A percentile compares a stretch with the other conserved stretches of the same genome.
Evolutionary conservation across 2,113 vertebrate species (phyloP).

Genomic region (Mastomys coucha): DNA sequence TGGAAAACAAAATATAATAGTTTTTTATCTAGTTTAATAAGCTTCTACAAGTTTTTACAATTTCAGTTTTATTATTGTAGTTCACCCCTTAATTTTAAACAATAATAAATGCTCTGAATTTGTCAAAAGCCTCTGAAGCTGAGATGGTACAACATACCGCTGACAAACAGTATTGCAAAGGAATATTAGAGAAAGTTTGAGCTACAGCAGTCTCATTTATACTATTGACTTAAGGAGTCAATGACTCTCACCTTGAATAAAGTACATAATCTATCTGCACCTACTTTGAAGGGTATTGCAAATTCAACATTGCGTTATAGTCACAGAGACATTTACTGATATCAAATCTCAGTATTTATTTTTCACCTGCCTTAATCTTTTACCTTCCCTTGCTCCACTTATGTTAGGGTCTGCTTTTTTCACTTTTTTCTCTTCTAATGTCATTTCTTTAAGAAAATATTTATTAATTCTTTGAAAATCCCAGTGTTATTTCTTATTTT

Average conservation of each 20-base stretch:
- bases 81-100: slow-evolving; percentile 43
- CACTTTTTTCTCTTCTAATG: not conserved
- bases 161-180: not conserved
- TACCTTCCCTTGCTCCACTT: not conserved
- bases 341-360: slow-evolving; percentile 2
- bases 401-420: not conserved
- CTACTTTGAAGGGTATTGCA: not conserved
- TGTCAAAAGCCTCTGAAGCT: slow-evolving; percentile 42
- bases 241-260: slow-evolving; percentile 5
- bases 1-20: slow-evolving; percentile 32
- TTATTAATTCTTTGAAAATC: not conserved
- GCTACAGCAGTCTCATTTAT: not conserved
- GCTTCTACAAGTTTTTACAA: slow-evolving; percentile 2
- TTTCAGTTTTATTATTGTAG: slow-evolving; percentile 51
- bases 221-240: not conserved
- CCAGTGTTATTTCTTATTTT: not conserved
- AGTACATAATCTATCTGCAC: not conserved
- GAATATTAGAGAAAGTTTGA: not conserved
- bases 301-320: slow-evolving; percentile 1
- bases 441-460: not conserved
- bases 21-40: slow-evolving; percentile 18
- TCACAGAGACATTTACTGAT: not conserved
- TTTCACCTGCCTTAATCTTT: not conserved
- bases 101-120: slow-evolving; percentile 46
- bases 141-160: not conserved